A percentile compares a stretch with the other conserved stretches of the same genome.
phyloP scores from a whole-genome alignment of 2,113 vertebrate genomes.

The Hydrochoerus hydrochaeris region DNA sequence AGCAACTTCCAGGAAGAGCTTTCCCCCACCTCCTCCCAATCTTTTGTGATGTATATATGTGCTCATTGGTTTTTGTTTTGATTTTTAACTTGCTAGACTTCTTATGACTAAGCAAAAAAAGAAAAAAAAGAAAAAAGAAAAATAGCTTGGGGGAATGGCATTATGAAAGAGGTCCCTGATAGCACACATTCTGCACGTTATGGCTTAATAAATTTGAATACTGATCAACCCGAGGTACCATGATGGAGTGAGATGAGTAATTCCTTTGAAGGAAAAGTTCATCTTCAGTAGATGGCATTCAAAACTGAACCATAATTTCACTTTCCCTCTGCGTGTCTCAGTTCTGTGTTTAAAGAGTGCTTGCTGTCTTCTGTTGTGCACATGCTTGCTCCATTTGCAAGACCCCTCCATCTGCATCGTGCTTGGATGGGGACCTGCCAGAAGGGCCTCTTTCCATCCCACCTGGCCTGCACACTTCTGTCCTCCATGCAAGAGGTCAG shows the following conservation, averaged over 20 bases:
- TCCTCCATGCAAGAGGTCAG: not conserved
- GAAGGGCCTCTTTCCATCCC: not conserved
- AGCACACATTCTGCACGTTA: not conserved
- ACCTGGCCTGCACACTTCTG: not conserved
- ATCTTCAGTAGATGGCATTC: slow-evolving; percentile 43
- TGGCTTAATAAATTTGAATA: slow-evolving; percentile 64
- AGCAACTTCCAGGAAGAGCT: slow-evolving; percentile 60
- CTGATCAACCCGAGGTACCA: not conserved
- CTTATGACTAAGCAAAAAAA: slow-evolving; percentile 67
- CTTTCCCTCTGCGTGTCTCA: not conserved
- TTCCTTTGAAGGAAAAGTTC: slow-evolving; percentile 66
- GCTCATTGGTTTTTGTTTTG: slow-evolving; percentile 61
- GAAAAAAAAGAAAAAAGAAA: not conserved
- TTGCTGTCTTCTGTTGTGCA: not conserved
- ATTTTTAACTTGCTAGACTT: slow-evolving; percentile 70
- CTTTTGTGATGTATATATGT: not conserved
- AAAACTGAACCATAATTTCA: slow-evolving; percentile 32
- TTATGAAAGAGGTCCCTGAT: slow-evolving; percentile 34
- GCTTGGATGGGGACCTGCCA: not conserved
- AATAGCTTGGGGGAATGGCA: not conserved
- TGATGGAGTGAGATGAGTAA: slow-evolving; percentile 10
- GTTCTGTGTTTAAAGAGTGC: not conserved
- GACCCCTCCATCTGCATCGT: not conserved
- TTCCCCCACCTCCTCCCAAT: not conserved
- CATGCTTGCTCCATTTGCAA: not conserved